phyloP scores from a whole-genome alignment of 2,888 invertebrate genomes.

The Fissipunctia ypsillon region DNA sequence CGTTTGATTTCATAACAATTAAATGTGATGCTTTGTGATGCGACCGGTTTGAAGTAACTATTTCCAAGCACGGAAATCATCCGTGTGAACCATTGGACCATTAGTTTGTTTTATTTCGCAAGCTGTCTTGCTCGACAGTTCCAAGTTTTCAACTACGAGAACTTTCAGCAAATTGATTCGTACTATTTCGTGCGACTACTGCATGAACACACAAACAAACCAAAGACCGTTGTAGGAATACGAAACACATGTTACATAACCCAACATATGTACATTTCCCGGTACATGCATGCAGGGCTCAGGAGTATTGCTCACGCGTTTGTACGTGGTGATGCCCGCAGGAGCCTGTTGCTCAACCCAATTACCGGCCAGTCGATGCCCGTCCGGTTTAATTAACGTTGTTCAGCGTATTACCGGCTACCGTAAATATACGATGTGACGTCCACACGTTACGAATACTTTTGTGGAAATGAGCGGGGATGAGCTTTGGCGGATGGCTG shows the following conservation, averaged over 20 bases:
- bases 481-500: neutral
- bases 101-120: constrained; percentile 1
- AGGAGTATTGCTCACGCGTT: constrained; percentile 55
- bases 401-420: constrained; percentile 68
- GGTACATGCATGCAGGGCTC: constrained; percentile 24
- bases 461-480: constrained; percentile 13
- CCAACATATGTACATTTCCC: constrained; percentile 15
- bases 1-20: neutral
- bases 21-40: no score
- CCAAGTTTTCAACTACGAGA: constrained; percentile 13
- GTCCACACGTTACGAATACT: constrained; percentile 27
- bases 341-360: constrained; percentile 74
- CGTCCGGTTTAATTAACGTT: constrained; percentile 71
- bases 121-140: constrained; percentile 5
- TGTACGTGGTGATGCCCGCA: constrained; percentile 57
- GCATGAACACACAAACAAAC: constrained; percentile 33
- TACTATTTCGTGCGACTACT: constrained; percentile 10
- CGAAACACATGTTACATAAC: constrained; percentile 36
- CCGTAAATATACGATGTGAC: constrained; percentile 48
- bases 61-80: neutral
- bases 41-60: neutral
- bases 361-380: constrained; percentile 64
- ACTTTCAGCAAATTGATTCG: constrained; percentile 36
- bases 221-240: constrained; percentile 39
- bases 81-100: neutral